Base-by-base conservation (phyloP, 1,140 invertebrate genomes). In the Thrips palmi region DNA sequence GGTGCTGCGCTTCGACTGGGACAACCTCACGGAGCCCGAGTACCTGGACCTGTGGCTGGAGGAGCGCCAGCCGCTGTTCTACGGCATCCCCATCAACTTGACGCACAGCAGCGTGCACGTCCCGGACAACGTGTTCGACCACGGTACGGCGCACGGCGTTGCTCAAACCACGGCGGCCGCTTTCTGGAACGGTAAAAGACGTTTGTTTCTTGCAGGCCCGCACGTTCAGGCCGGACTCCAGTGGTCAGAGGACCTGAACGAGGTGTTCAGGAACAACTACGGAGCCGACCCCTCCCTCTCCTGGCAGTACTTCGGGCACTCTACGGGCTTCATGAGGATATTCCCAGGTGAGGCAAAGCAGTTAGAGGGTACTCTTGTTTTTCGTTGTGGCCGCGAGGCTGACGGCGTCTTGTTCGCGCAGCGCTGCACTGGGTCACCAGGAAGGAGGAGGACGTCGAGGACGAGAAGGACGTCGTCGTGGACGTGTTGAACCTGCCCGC, bases 261-360 rank as follows among this genome's bases (percentile, higher is more conserved):
- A 74, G 30, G 81, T 77, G 42, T 97, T 96, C 57, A 71, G 68
- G 46, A 74, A 77, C 47, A 96, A 96, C 57, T 85, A 84, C 49
- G 71, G 82, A 51, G 65, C 69, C 24, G 86, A 96, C 62, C 80
- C 82, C 5, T 81, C 82, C 3, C 64, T 96, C 18, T 81, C 84
- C 4, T 97, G 87, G 87, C 92, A 97, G 61, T 97, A 91, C 60
- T 97, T 96, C 64, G 88, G 91, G 22, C 92, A 87, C 56, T 78
- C 85, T 32, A 81, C 81, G 1, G 92, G 92, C 10, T 93, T 96
- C 55, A 85, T 97, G 75, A 68, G 89, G 48, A 84, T 91, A 50
- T 94, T 83, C 63, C 92, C 92, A 55, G 80, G 77, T 78, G 59
- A 51, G 24, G n/a, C 24, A 7, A 27, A 27, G 24, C n/a, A 27